These are phyloP conservation scores for Callopanchax toddi DNA, from an alignment of 2,113 vertebrate species.

Conservation along the genomic window DNA sequence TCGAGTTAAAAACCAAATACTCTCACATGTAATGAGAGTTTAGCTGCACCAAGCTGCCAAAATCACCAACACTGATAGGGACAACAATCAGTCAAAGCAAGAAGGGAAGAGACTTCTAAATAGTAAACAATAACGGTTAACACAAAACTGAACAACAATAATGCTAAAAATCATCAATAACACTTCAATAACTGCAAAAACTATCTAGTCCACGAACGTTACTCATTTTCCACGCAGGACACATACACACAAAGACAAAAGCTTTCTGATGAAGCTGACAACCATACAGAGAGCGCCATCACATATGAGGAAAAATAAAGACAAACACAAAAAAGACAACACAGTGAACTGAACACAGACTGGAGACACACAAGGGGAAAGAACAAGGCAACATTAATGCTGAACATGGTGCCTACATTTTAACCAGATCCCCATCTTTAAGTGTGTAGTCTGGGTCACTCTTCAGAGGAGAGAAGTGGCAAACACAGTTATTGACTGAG, in stretches of 20 bases:
- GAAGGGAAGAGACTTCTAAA: background rate
- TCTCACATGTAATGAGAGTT: background rate
- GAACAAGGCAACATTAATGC: constrained; percentile 16
- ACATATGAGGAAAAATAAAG: too few species aligned
- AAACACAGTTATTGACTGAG: constrained; percentile 97
- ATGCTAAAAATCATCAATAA: too few species aligned
- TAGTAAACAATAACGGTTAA: too few species aligned
- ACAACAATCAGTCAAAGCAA: background rate
- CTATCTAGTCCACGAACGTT: constrained; percentile 22
- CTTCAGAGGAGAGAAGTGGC: constrained; percentile 98
- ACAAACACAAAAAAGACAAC: constrained; percentile 20
- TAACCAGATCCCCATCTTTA: constrained; percentile 94
- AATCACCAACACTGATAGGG: background rate
- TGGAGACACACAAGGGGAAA: constrained; percentile 35
- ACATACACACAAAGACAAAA: constrained; percentile 24
- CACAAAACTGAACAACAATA: too few species aligned
- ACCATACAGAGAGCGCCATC: too few species aligned
- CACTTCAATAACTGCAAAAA: constrained; percentile 1
- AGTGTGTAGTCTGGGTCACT: constrained; percentile 95
- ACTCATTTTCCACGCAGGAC: constrained; percentile 56
- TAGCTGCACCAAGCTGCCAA: background rate
- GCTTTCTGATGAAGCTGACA: too few species aligned
- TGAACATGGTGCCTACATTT: constrained; percentile 85
- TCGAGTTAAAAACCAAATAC: too few species aligned
- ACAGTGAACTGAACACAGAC: constrained; percentile 31